A percentile compares a stretch with the other conserved stretches of the same genome.
phyloP scores from a whole-genome alignment of 2,888 invertebrate genomes.

The Torymus texanus region DNA sequence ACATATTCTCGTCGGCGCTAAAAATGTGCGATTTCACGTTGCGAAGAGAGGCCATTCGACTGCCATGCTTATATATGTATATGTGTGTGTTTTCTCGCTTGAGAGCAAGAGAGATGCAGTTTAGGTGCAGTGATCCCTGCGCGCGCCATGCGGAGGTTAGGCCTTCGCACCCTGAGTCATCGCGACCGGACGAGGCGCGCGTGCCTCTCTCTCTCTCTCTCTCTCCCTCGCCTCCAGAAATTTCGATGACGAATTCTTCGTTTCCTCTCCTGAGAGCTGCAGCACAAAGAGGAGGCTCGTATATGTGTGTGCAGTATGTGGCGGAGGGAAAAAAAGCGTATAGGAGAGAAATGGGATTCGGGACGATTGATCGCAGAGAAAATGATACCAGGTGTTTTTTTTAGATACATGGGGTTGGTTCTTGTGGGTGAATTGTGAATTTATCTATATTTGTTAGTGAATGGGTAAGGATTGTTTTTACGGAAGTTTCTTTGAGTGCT shows the following conservation, averaged over 20 bases:
- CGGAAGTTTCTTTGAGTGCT: no score
- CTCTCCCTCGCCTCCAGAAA: slow-evolving; percentile 63
- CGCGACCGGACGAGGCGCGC: slow-evolving; percentile 47
- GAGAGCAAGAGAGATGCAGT: slow-evolving; percentile 23
- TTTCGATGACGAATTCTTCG: slow-evolving; percentile 71
- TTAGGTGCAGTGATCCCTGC: slow-evolving; percentile 50
- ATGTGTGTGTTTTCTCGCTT: background rate
- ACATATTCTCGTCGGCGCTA: slow-evolving; percentile 18
- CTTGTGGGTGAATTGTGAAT: no score
- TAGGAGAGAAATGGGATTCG: no score
- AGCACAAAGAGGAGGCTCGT: slow-evolving; percentile 24
- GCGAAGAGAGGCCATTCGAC: slow-evolving; percentile 12
- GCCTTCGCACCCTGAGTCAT: slow-evolving; percentile 56
- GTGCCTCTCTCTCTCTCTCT: slow-evolving; percentile 27
- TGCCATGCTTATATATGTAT: slow-evolving; percentile 16
- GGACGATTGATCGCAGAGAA: no score
- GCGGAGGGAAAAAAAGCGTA: no score
- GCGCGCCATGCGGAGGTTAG: slow-evolving; percentile 34
- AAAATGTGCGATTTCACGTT: slow-evolving; percentile 49
- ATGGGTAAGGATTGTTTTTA: no score
- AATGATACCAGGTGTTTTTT: no score
- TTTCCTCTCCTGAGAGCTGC: slow-evolving; percentile 8
- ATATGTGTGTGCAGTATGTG: no score
- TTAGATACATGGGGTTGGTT: no score
- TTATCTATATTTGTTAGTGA: no score